Base-by-base conservation (phyloP, 1,140 invertebrate species). In the Mactra quadrangularis region DNA sequence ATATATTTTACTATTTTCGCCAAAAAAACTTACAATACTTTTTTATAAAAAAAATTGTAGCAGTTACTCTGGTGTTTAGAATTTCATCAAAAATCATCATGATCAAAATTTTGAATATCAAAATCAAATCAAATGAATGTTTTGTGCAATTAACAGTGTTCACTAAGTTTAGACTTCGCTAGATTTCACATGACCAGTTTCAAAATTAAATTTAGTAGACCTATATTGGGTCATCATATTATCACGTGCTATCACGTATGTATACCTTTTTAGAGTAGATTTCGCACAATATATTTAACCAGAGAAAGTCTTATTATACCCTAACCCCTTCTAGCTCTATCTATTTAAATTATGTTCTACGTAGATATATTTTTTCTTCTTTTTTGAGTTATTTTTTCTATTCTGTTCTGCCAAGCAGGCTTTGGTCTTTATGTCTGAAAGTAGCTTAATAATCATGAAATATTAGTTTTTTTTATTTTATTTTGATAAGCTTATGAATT, bases 131-230 rank as follows among this genome's bases (percentile, higher is more conserved):
- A 41, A 41, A 6, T 41, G 15, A n/a, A 19, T 55, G 19, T 55
- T 27, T 55, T 52, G 64, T 68, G 64, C 64, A 68, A 68, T 68
- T 68, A 50, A 47, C 27, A 15, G 45, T 68, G 64, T 66, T 66
- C 41, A 66, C 41, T 7, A 41, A 41, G n/a, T n/a, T n/a, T n/a
- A n/a, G 6, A 62, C 6, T 33, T n/a, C 6, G 9, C 3, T 25
- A 47, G 35, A 27, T n/a, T 13, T 50, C 33, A 68, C 19, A 27
- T 68, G 64, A 50, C 64, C 64, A n/a, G 64, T 68, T 47, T 35
- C 13, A 47, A 25, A 66, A 50, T 27, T 17, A 25, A 66, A 50
- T 27, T 17, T 41, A 41, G 38, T 29, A 35, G 64, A 68, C n/a
- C 45, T 47, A 27, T 68, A 47, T 41, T 50, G 64, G n/a, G 35